These are phyloP conservation scores for Dynastes grantii DNA, from an alignment of 2,888 invertebrate genomes.

Conservation along the genomic window DNA sequence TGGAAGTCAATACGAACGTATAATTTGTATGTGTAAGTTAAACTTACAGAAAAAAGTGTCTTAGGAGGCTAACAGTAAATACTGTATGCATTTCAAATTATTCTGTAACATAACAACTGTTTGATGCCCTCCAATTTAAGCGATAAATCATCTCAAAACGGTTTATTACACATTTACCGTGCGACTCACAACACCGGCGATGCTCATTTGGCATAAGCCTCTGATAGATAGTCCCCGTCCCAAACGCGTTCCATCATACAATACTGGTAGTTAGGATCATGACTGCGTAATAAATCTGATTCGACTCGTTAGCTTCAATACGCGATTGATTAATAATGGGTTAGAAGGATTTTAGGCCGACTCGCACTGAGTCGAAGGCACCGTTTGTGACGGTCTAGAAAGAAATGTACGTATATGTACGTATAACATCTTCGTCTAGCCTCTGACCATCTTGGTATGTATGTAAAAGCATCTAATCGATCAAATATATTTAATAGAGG, in stretches of 20 bases:
- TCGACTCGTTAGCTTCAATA: conserved; percentile 18
- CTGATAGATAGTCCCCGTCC: too few relatives aligned
- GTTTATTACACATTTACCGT: neutral
- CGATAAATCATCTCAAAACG: neutral
- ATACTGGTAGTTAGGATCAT: conserved; percentile 24
- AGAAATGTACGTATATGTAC: too few relatives aligned
- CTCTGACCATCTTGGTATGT: neutral
- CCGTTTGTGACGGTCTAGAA: too few relatives aligned
- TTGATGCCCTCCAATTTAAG: neutral
- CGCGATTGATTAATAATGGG: conserved; percentile 28
- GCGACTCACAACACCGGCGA: neutral
- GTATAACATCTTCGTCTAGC: neutral
- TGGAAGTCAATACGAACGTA: too few relatives aligned
- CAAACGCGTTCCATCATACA: neutral
- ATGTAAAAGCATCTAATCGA: conserved; percentile 2
- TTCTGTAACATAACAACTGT: neutral
- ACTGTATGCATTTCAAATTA: too few relatives aligned
- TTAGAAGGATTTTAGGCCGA: conserved; percentile 21
- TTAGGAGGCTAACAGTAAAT: too few relatives aligned
- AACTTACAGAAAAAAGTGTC: too few relatives aligned
- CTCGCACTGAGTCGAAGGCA: neutral
- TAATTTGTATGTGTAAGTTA: too few relatives aligned
- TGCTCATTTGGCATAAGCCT: too few relatives aligned
- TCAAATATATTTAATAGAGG: conserved; percentile 14
- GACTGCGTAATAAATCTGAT: conserved; percentile 30